These are phyloP conservation scores for Caenorhabditis sinica DNA, from an alignment of 2,888 invertebrate species.

Conservation along the genomic window DNA sequence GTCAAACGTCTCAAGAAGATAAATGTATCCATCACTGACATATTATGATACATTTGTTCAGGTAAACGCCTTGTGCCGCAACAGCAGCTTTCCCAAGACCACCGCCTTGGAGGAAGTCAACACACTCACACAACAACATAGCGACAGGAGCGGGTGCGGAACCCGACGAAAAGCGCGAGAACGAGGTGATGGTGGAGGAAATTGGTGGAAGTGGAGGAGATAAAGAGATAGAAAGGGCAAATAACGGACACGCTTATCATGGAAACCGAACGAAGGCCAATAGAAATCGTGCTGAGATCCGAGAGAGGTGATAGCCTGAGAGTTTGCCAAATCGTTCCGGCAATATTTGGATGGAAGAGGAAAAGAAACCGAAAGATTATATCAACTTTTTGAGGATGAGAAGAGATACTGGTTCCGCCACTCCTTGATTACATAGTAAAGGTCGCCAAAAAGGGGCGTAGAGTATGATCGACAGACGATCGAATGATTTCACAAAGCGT, in stretches of 20 bases:
- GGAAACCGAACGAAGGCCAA: constrained; percentile 31
- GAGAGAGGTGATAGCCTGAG: constrained; percentile 40
- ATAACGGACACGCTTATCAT: constrained; percentile 39
- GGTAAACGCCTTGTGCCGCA: constrained; percentile 37
- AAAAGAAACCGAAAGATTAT: too few species aligned
- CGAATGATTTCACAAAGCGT: constrained; percentile 47
- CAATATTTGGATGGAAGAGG: background rate
- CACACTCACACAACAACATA: constrained; percentile 15
- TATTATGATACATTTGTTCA: constrained; percentile 59
- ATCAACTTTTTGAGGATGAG: background rate
- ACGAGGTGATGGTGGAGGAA: constrained; percentile 20
- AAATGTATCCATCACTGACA: constrained; percentile 47
- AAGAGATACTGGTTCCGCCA: constrained; percentile 29
- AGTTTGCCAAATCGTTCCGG: constrained; percentile 14
- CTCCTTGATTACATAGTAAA: constrained; percentile 44
- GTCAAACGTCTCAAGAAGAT: constrained; percentile 26
- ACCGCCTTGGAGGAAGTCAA: constrained; percentile 44
- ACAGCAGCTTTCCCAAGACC: background rate
- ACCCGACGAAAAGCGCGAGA: constrained; percentile 52
- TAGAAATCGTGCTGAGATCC: constrained; percentile 34
- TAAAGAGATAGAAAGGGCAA: constrained; percentile 49
- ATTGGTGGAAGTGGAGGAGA: background rate
- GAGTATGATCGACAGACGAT: constrained; percentile 6
- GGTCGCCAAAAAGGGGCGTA: background rate
- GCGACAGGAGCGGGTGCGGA: constrained; percentile 47